Percentiles rank a stretch among this genome's conserved stretches.
Evolutionary conservation across 2,797 vertebrate genomes (phyloP).

Genomic region (Agapornis canus): DNA sequence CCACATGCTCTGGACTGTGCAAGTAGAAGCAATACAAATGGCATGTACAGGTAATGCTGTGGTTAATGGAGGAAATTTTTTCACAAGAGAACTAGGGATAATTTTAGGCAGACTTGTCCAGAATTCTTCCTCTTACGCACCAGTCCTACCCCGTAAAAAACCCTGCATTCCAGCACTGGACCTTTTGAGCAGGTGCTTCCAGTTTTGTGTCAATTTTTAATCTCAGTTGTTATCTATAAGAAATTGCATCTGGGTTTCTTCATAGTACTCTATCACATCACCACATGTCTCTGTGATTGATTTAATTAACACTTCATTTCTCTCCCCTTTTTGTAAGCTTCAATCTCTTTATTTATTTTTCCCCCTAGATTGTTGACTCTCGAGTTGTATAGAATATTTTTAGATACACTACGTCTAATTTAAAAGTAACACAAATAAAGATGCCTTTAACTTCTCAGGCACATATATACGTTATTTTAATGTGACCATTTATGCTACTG

Average conservation of each 20-base stretch:
- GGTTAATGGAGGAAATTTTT: background rate
- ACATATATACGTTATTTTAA: conserved; percentile 64
- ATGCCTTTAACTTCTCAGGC: conserved; percentile 62
- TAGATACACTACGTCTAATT: conserved; percentile 37
- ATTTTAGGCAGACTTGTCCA: background rate
- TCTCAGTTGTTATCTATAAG: background rate
- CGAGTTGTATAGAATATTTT: conserved; percentile 50
- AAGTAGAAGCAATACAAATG: background rate
- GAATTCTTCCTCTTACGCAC: background rate
- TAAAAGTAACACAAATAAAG: conserved; percentile 68
- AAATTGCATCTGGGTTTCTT: conserved; percentile 12
- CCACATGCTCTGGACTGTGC: background rate
- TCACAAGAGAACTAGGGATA: background rate
- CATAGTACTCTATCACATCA: background rate
- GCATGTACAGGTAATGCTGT: background rate
- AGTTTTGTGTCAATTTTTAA: background rate
- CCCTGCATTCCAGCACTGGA: background rate
- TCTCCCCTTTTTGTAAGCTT: background rate
- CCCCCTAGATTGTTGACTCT: conserved; percentile 48
- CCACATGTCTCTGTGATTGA: background rate
- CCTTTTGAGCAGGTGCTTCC: background rate
- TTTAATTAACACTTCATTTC: conserved; percentile 13
- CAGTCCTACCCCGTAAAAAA: background rate
- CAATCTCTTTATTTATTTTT: conserved; percentile 54
- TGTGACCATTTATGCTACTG: conserved; percentile 67